Percentiles rank a stretch among this genome's conserved stretches.
phyloP scores from a whole-genome alignment of 2,113 vertebrate genomes.

The Archilochus colubris region DNA sequence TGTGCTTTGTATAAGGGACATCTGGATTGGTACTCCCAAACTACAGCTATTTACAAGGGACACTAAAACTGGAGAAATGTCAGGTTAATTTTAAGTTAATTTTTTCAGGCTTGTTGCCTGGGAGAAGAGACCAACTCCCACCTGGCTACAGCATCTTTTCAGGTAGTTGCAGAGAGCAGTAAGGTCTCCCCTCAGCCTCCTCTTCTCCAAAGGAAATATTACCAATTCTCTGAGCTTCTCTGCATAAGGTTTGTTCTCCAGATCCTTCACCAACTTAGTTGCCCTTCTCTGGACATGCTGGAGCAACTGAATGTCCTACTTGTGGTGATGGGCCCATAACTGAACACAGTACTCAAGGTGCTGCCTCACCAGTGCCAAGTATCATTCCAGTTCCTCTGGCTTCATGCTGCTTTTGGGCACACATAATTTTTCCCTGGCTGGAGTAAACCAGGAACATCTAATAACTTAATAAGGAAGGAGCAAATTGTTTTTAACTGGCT shows the following conservation, averaged over 20 bases:
- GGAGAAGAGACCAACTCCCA: too few relatives aligned
- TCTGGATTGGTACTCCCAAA: background rate
- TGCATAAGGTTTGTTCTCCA: too few relatives aligned
- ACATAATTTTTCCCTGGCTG: background rate
- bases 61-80: background rate
- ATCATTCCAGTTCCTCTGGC: background rate
- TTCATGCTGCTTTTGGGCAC: background rate
- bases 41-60: background rate
- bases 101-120: too few relatives aligned
- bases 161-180: background rate
- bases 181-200: too few relatives aligned
- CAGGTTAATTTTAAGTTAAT: background rate
- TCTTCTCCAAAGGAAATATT: too few relatives aligned
- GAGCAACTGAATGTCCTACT: too few relatives aligned
- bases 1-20: background rate
- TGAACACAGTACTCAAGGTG: too few relatives aligned
- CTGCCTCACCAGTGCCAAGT: too few relatives aligned
- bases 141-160: background rate
- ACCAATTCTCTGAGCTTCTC: too few relatives aligned
- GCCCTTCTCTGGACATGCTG: too few relatives aligned
- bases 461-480: background rate
- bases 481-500: background rate
- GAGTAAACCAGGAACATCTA: background rate
- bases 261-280: too few relatives aligned
- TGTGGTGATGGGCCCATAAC: too few relatives aligned